A percentile compares a stretch with the other conserved stretches of the same genome.
These are phyloP conservation scores for Lagorchestes hirsutus DNA, from an alignment of 2,797 vertebrate genomes.

Conservation along the genomic window DNA sequence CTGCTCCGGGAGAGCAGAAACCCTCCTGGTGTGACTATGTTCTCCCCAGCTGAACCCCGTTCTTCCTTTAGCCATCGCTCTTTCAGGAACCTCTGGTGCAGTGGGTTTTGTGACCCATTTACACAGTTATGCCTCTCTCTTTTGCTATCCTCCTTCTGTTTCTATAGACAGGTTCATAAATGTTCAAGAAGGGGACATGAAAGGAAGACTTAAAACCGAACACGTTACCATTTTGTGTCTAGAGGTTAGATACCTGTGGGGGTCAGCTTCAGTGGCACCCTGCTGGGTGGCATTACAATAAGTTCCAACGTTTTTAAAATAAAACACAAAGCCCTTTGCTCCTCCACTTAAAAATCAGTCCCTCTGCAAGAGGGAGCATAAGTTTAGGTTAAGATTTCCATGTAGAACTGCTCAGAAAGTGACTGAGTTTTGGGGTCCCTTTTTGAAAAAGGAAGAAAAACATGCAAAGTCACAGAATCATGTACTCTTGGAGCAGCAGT, in stretches of 20 bases:
- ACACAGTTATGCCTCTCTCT: not conserved
- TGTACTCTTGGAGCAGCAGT: slow-evolving; percentile 9
- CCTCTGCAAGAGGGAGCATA: slow-evolving; percentile 13
- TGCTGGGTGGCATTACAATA: not conserved
- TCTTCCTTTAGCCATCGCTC: not conserved
- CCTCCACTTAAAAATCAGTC: not conserved
- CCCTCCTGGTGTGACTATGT: fast-evolving
- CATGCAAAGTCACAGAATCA: slow-evolving; percentile 53
- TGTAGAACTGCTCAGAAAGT: not conserved
- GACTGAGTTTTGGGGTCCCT: not conserved
- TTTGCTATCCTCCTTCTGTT: slow-evolving; percentile 27
- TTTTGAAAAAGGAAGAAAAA: slow-evolving; percentile 49
- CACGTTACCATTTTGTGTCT: slow-evolving; percentile 28
- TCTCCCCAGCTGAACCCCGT: not conserved
- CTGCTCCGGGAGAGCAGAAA: not conserved
- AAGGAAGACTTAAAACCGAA: slow-evolving; percentile 23
- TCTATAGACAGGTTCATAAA: not conserved
- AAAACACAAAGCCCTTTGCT: slow-evolving; percentile 10
- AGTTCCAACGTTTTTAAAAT: slow-evolving; percentile 7
- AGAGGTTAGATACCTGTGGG: slow-evolving; percentile 31
- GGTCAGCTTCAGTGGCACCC: not conserved
- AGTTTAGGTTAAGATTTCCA: not conserved
- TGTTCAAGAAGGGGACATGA: not conserved
- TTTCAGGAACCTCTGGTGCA: not conserved
- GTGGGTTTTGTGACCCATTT: not conserved